phyloP scores from a whole-genome alignment of 2,113 vertebrate genomes.

The Podocnemis expansa region DNA sequence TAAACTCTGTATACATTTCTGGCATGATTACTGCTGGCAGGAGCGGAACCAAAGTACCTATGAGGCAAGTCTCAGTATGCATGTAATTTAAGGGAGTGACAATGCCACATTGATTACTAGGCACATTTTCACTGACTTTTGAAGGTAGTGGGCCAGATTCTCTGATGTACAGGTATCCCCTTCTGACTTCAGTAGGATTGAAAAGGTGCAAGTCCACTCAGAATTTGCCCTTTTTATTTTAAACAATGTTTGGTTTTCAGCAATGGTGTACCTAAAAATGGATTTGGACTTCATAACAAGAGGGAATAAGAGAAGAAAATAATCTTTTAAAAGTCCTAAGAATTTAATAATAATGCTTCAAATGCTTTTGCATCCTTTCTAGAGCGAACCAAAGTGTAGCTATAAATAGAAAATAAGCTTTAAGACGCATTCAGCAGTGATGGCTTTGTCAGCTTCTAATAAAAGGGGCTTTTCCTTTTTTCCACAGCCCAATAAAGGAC shows the following conservation, averaged over 20 bases:
- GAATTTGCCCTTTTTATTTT: not conserved
- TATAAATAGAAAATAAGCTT: conserved; percentile 48
- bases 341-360: conserved; percentile 39
- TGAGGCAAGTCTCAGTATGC: not conserved
- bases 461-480: conserved; percentile 1
- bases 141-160: not conserved
- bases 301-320: not conserved
- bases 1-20: not conserved
- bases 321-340: conserved; percentile 18
- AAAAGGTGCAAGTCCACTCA: conserved; percentile 29
- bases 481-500: not conserved
- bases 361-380: conserved; percentile 44
- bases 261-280: conserved; percentile 7
- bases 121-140: conserved; percentile 33
- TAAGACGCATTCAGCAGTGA: not conserved
- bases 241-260: not conserved
- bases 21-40: not conserved
- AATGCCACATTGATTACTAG: conserved; percentile 44
- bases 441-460: conserved; percentile 56
- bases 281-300: conserved; percentile 36
- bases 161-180: not conserved
- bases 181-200: not conserved
- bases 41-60: conserved; percentile 1
- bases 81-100: conserved; percentile 44
- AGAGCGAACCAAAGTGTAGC: conserved; percentile 54